Evolutionary conservation across 1,140 invertebrate species (phyloP), one percentile per base, ranked within the genome.

Genomic region (Leptoteleia sp.): DNA sequence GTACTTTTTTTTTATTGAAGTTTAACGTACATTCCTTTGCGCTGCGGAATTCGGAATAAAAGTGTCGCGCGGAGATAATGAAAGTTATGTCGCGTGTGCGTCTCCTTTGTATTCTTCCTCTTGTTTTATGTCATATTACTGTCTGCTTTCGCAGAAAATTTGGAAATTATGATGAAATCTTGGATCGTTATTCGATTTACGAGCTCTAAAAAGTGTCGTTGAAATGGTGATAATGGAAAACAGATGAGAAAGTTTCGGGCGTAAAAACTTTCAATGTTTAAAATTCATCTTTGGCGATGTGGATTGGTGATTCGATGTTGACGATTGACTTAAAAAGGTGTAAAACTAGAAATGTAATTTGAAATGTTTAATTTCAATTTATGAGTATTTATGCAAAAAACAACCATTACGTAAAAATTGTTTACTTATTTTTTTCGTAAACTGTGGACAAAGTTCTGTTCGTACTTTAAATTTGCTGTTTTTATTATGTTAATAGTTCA

Each of bases 141-240:
- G 22, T n/a, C 15, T 29, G 9, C 48, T 25, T 48, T 48, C 15
- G 17, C 12, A 62, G 19, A 16, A 62, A 38, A 48, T 48, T 62
- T 40, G 31, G 27, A 43, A 47, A 61, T 47, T 61, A 35, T 47
- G 55, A 61, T 61, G 42, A 61, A 62, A 62, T 62, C 43, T 50
- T 48, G 22, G 48, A 62, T 62, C 47, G 42, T 61, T 61, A 61
- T 62, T 62, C 59, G 43, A 48, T 62, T 48, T 61, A 47, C 31
- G 57, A 61, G 31, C 57, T 15, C 57, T 38, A 62, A 62, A 62
- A 62, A 48, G 9, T 38, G 12, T 29, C 19, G 13, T 50, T 40
- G 59, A 40, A 48, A 9, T 17, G 31, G 43, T 48, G 43, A 62
- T 62, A 62, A 62, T 62, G 59, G 45, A 62, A 62, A 31, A 62